Evolutionary conservation across 2,797 vertebrate genomes (phyloP), one percentile per base, ranked within the genome.

Genomic region (Sylvilagus floridanus): DNA sequence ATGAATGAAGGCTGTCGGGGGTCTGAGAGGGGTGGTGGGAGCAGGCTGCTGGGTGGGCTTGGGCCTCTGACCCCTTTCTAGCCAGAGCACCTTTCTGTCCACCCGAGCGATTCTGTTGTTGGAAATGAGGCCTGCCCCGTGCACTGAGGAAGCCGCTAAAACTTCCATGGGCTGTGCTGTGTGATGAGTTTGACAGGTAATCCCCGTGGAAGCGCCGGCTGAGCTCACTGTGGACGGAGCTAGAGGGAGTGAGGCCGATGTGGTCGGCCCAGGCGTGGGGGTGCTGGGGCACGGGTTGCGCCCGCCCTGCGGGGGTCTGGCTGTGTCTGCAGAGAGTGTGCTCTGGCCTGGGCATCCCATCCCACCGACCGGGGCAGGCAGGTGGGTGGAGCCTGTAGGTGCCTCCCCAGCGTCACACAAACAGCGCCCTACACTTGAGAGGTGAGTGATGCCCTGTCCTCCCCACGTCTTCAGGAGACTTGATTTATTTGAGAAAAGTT

Each of bases 111-210:
- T 71, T 50, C 69, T 88, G 14, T 47, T 82, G 21, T 30, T 69
- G 60, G 63, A 83, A 90, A 83, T 0, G 2, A 68, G 37, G 90
- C 26, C 50, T 26, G 14, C 65, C 37, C 50, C 63, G 81, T 84
- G 77, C 19, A 52, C 68, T 54, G 47, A 9, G 52, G 76, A 84
- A 66, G 72, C 35, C 85, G 47, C 7, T 94, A 71, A 26, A 37
- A 77, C 32, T 79, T 91, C 50, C 6, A 3, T 66, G 35, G 11
- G 50, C 60, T 73, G 22, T 82, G n/a, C 57, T 42, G 12, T 62
- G 90, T 78, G 86, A 79, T 94, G 42, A 60, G 54, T 91, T 68
- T 79, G 86, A 35, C 69, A 73, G 22, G 32, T 47, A 78, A 73
- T 62, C 69, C 50, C 47, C 8, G 50, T 87, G 72, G 86, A 77